Percentiles rank a stretch among this genome's conserved stretches.
phyloP scores from a whole-genome alignment of 2,888 invertebrate species.

The Colostygia pectinataria region DNA sequence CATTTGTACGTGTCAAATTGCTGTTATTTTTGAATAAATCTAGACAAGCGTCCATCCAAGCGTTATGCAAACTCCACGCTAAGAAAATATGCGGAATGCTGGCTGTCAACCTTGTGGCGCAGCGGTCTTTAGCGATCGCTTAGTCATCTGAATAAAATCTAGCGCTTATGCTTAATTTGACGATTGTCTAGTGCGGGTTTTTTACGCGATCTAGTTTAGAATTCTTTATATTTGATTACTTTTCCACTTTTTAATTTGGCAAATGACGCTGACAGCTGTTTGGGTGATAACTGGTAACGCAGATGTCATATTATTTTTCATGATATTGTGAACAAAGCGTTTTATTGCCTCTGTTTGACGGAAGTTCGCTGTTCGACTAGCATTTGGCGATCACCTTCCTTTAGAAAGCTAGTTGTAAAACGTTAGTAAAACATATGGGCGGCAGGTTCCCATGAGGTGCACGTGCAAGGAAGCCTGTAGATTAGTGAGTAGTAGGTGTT shows the following conservation, averaged over 20 bases:
- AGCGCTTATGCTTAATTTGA: not conserved
- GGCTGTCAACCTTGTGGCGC: too few species aligned
- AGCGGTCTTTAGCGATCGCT: not conserved
- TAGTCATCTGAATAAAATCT: not conserved
- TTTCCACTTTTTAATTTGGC: slow-evolving; percentile 15
- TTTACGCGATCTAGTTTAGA: slow-evolving; percentile 18
- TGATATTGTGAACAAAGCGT: slow-evolving; percentile 48
- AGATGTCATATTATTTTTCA: slow-evolving; percentile 41
- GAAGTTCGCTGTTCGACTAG: slow-evolving; percentile 52
- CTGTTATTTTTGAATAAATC: slow-evolving; percentile 49
- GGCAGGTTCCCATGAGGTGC: slow-evolving; percentile 61
- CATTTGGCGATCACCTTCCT: slow-evolving; percentile 76
- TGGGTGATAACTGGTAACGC: slow-evolving; percentile 23
- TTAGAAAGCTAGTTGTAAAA: slow-evolving; percentile 75
- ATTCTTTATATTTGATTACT: slow-evolving; percentile 14
- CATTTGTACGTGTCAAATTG: slow-evolving; percentile 52
- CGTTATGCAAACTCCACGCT: not conserved
- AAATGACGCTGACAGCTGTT: slow-evolving; percentile 22
- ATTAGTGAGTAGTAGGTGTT: slow-evolving; percentile 34
- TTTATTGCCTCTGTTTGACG: slow-evolving; percentile 50
- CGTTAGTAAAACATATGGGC: slow-evolving; percentile 74
- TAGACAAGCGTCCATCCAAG: slow-evolving; percentile 4
- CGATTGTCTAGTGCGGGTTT: not conserved
- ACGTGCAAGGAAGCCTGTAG: slow-evolving; percentile 65
- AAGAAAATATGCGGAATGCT: not conserved